Conservation (phyloP, 2,888 invertebrate species). For the Morpho achilles region DNA sequence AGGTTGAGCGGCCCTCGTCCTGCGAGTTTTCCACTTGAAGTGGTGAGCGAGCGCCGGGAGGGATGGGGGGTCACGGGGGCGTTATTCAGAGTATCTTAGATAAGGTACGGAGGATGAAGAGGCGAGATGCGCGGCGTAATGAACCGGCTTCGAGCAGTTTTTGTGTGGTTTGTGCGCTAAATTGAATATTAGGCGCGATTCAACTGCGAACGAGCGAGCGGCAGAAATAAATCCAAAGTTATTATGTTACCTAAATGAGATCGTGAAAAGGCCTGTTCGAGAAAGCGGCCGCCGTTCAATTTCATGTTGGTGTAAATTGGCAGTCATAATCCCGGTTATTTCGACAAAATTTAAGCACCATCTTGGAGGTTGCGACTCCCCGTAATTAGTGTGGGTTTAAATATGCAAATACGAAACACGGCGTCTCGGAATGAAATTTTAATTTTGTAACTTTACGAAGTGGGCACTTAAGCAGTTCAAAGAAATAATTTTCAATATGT, state of each 20-base stretch:
- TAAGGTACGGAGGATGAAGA: conserved; percentile 78
- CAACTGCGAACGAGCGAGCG: conserved; percentile 73
- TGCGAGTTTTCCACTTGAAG: conserved; percentile 76
- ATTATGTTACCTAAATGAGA: conserved; percentile 76
- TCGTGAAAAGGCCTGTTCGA: conserved; percentile 65
- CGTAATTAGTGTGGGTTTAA: conserved; percentile 21
- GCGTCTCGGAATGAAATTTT: conserved; percentile 8
- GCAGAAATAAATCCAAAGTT: conserved; percentile 75
- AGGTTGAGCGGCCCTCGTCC: conserved; percentile 74
- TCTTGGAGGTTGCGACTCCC: conserved; percentile 28
- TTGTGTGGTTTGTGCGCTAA: conserved; percentile 75
- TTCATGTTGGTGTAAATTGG: conserved; percentile 66
- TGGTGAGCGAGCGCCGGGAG: conserved; percentile 57
- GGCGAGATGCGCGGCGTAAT: conserved; percentile 76
- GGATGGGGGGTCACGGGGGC: conserved; percentile 48
- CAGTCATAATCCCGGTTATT: conserved; percentile 60
- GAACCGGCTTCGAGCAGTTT: conserved; percentile 75
- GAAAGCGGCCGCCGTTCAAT: conserved; percentile 62
- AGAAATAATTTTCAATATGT: conserved; percentile 36
- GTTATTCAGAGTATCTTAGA: conserved; percentile 75
- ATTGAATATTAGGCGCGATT: conserved; percentile 79
- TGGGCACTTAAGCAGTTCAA: conserved; percentile 4
- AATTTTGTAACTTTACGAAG: conserved; percentile 8
- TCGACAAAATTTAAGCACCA: conserved; percentile 49
- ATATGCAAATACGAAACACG: conserved; percentile 19